These are phyloP conservation scores for Caenorhabditis remanei DNA, from an alignment of 1,140 invertebrate genomes.

Conservation along the genomic window DNA sequence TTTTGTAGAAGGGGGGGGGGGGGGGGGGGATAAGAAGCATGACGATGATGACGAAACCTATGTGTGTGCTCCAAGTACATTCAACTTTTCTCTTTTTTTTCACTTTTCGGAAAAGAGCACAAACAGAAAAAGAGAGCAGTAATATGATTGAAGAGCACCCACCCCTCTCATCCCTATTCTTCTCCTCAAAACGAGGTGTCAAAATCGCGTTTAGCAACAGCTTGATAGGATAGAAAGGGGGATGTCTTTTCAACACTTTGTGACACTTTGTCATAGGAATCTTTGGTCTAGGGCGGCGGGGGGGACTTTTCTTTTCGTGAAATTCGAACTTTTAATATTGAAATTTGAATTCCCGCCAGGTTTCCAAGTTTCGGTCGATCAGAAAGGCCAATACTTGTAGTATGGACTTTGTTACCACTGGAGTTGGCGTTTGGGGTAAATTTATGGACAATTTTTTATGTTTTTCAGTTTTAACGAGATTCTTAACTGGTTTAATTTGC, in stretches of 20 bases:
- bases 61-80: background rate
- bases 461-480: no score
- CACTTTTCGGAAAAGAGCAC: background rate
- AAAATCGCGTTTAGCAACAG: slow-evolving; percentile 48
- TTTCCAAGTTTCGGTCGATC: no score
- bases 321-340: no score
- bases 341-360: no score
- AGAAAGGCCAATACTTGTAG: no score
- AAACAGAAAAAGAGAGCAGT: background rate
- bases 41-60: background rate
- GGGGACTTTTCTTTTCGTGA: no score
- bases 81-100: background rate
- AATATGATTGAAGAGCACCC: slow-evolving; percentile 15
- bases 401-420: no score
- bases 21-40: no score
- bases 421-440: no score
- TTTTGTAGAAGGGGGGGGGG: no score
- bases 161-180: background rate
- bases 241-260: background rate
- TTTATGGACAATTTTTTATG: no score
- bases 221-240: background rate
- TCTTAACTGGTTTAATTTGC: no score
- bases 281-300: background rate
- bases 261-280: background rate
- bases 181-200: slow-evolving; percentile 34